These are phyloP conservation scores for Lepisosteus osseus DNA, from an alignment of 2,113 vertebrate genomes.

Conservation along the genomic window DNA sequence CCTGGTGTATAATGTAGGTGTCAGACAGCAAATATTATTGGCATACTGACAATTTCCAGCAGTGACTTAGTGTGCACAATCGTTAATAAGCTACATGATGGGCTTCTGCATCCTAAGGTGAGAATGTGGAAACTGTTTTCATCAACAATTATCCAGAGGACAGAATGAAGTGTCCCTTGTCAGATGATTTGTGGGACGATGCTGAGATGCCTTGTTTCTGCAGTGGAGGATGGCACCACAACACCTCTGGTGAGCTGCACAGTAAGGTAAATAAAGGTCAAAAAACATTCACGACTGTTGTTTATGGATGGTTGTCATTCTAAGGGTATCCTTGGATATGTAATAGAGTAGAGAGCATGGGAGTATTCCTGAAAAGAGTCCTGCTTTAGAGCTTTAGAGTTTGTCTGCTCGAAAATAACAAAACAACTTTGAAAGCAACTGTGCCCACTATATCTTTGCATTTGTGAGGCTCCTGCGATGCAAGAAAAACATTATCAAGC, in stretches of 20 bases:
- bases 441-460: too few relatives aligned
- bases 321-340: too few relatives aligned
- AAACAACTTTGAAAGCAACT: too few relatives aligned
- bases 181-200: slow-evolving; percentile 55
- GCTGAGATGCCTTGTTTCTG: slow-evolving; percentile 54
- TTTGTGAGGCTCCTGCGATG: too few relatives aligned
- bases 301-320: not conserved
- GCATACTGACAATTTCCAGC: slow-evolving; percentile 62
- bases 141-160: slow-evolving; percentile 67
- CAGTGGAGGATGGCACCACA: slow-evolving; percentile 30
- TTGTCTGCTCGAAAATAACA: too few relatives aligned
- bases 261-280: not conserved
- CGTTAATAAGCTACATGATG: slow-evolving; percentile 71
- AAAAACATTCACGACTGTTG: not conserved
- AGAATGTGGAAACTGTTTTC: slow-evolving; percentile 56
- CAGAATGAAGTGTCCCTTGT: slow-evolving; percentile 50
- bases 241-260: not conserved
- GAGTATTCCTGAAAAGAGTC: too few relatives aligned
- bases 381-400: too few relatives aligned
- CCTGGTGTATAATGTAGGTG: slow-evolving; percentile 50
- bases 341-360: too few relatives aligned
- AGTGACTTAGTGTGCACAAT: slow-evolving; percentile 66
- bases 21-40: slow-evolving; percentile 71
- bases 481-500: too few relatives aligned
- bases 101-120: slow-evolving; percentile 49